Percentiles rank a stretch among this genome's conserved stretches.
Conservation (phyloP, 2,113 vertebrate species). For the Murina feae region DNA sequence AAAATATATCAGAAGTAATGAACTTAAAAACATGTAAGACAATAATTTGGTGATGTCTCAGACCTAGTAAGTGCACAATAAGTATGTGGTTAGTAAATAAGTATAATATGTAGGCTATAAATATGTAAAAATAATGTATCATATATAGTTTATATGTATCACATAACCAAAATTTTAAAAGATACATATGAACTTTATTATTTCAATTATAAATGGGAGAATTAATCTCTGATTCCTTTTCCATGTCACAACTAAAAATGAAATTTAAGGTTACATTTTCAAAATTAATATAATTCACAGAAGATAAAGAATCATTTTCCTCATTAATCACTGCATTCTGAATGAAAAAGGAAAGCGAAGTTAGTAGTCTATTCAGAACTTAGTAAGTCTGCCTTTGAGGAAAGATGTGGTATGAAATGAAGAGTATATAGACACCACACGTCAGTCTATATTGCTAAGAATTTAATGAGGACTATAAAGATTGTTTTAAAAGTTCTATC, state of each 20-base stretch:
- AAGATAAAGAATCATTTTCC: neutral
- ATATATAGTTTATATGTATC: neutral
- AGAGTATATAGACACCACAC: neutral
- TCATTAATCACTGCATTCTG: neutral
- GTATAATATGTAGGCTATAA: neutral
- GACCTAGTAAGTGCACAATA: neutral
- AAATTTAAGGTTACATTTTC: neutral
- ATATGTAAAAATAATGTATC: neutral
- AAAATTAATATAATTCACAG: neutral
- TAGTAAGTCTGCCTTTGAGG: neutral
- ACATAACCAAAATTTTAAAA: neutral
- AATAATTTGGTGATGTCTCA: neutral
- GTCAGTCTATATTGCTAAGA: neutral
- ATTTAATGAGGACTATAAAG: neutral
- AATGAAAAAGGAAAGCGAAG: neutral
- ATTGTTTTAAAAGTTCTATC: neutral
- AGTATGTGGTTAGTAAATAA: neutral
- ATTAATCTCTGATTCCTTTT: neutral
- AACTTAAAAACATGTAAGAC: neutral
- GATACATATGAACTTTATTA: neutral
- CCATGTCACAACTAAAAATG: neutral
- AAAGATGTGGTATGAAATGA: neutral
- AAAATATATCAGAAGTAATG: neutral
- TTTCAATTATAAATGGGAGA: neutral
- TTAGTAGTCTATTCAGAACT: neutral